These are phyloP conservation scores for Campoletis raptor DNA, from an alignment of 2,888 invertebrate genomes.

Conservation along the genomic window DNA sequence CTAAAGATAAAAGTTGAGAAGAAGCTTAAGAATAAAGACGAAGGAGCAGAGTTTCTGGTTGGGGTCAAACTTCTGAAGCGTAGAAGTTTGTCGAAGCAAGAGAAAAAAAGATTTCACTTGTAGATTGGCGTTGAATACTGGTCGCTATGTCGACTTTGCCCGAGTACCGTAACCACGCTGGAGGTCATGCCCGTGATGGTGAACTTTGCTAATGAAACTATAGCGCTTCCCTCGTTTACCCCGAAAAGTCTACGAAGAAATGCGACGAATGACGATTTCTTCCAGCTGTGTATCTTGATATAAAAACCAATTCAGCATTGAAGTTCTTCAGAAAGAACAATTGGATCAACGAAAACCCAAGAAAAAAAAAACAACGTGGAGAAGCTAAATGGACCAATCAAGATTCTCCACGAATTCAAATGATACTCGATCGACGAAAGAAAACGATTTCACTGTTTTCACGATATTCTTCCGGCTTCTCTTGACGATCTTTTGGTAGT, in stretches of 20 bases:
- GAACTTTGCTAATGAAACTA: conserved; percentile 60
- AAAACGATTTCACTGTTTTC: conserved; percentile 17
- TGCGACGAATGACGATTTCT: conserved; percentile 34
- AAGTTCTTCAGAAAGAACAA: conserved; percentile 69
- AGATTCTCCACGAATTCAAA: conserved; percentile 77
- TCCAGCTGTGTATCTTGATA: conserved; percentile 13
- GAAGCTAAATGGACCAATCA: conserved; percentile 70
- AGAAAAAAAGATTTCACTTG: conserved; percentile 61
- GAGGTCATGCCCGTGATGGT: conserved; percentile 33
- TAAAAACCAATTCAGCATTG: conserved; percentile 37
- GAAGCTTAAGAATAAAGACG: conserved; percentile 40
- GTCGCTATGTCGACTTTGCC: conserved; percentile 27
- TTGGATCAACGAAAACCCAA: conserved; percentile 77
- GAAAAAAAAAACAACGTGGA: conserved; percentile 51
- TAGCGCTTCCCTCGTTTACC: conserved; percentile 32
- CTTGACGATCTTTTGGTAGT: conserved; percentile 29
- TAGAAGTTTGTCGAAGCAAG: conserved; percentile 39
- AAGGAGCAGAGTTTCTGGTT: conserved; percentile 48
- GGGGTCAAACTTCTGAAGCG: conserved; percentile 49
- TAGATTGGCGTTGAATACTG: conserved; percentile 64
- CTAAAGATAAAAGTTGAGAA: conserved; percentile 47
- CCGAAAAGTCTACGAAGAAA: conserved; percentile 32
- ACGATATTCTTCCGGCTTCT: conserved; percentile 29
- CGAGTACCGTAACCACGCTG: conserved; percentile 12
- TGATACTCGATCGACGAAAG: conserved; percentile 63